A percentile compares a stretch with the other conserved stretches of the same genome.
phyloP scores from a whole-genome alignment of 1,140 invertebrate genomes.

The Drosophila micromelanica region DNA sequence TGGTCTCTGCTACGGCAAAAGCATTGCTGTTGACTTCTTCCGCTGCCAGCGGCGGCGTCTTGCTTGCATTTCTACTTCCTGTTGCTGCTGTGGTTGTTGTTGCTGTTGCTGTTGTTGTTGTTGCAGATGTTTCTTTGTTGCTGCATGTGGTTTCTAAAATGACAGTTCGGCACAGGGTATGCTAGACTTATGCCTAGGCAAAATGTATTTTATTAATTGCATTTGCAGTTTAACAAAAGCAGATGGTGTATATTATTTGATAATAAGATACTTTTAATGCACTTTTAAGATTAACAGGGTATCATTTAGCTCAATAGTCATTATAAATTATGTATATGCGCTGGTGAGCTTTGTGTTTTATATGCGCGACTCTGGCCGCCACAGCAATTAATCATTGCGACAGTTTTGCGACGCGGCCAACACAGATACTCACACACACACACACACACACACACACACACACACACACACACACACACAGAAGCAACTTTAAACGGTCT shows the following conservation, averaged over 20 bases:
- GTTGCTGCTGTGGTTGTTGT: conserved; percentile 43
- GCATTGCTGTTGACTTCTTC: conserved; percentile 76
- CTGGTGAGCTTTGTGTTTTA: conserved; percentile 58
- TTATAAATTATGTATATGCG: conserved; percentile 2
- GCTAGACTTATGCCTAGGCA: not conserved
- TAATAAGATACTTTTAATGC: no score
- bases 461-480: not conserved
- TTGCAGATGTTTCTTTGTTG: conserved; percentile 25
- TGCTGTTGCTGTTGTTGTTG: conserved; percentile 26
- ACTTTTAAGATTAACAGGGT: conserved; percentile 3
- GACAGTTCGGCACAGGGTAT: conserved; percentile 39
- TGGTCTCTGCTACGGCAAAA: conserved; percentile 33
- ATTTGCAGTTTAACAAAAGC: not conserved
- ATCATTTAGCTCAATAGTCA: not conserved
- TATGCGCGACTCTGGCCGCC: conserved; percentile 79
- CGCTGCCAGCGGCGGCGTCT: conserved; percentile 80
- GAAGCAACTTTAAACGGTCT: conserved; percentile 29
- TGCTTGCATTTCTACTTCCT: conserved; percentile 79
- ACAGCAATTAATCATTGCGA: conserved; percentile 80
- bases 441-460: not conserved
- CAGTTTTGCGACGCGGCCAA: conserved; percentile 64
- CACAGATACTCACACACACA: conserved; percentile 24
- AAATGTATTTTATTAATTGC: not conserved
- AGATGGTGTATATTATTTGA: no score
- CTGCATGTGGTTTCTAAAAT: conserved; percentile 65